Evolutionary conservation across 2,113 vertebrate species (phyloP), one percentile per base, ranked within the genome.

Genomic region (Zosterops lateralis): DNA sequence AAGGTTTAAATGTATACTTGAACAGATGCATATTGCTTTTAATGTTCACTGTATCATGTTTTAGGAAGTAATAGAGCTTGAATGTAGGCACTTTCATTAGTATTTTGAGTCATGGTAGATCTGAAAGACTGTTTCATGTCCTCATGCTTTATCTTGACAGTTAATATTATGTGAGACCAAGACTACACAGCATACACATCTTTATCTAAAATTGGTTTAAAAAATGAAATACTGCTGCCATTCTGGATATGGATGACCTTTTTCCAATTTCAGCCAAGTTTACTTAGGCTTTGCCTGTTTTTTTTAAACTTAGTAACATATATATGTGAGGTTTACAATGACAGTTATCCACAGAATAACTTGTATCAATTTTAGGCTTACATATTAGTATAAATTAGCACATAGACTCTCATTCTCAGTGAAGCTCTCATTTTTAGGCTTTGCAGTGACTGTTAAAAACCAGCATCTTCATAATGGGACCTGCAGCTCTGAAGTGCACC

Each of bases 121-220:
- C 47, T 73, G 83, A 80, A 82, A 89, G 81, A 70, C 88, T 65
- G 22, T 66, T 85, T 64, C 6, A 22, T 93, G 64, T 94, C 54
- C 22, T 87, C 42, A 13, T 74, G 24, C 56, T 84, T 65, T 94
- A 74, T 92, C 92, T 93, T 83, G 75, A 84, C 75, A 90, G 62
- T 57, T 93, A 82, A 64, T 89, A 67, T 77, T 80, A 40, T 32
- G 18, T 72, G 80, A 89, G n/a, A 40, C 68, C 12, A 42, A 61
- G 44, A 54, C 73, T 93, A 48, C 26, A 61, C 5, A 36, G 24
- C 12, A 8, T 78, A 32, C 17, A 62, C 11, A 7, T 65, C 47
- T 83, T 86, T 89, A 90, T 95, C 91, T 96, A 16, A 87, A 96
- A 86, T 89, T 77, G 68, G 11, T 93, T 94, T 88, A 6, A 66